Conservation (phyloP, 2,113 vertebrate genomes). For the Oophaga pumilio region DNA sequence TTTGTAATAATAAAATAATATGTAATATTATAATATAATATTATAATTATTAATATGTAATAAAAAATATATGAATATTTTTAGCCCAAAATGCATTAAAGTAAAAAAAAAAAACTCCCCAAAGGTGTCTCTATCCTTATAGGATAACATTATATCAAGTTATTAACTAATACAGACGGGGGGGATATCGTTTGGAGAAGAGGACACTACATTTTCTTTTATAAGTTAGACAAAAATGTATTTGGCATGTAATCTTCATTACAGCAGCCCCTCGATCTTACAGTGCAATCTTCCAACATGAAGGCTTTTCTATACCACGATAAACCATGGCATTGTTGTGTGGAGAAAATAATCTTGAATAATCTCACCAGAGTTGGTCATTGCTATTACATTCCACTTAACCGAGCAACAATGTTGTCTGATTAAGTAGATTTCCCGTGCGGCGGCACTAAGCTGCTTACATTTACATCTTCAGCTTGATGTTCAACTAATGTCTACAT, state of each 20-base stretch:
- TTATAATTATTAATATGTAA: too few relatives aligned
- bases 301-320: not conserved
- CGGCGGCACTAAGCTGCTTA: not conserved
- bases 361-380: not conserved
- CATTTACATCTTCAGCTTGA: not conserved
- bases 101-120: too few relatives aligned
- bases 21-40: too few relatives aligned
- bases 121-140: too few relatives aligned
- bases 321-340: not conserved
- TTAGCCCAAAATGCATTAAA: too few relatives aligned
- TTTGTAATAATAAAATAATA: too few relatives aligned
- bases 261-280: not conserved
- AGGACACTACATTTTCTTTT: not conserved
- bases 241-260: not conserved
- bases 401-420: not conserved
- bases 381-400: not conserved
- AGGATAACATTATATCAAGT: not conserved
- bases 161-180: not conserved
- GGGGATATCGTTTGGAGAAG: not conserved
- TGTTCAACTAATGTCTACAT: slow-evolving; percentile 4
- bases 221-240: too few relatives aligned
- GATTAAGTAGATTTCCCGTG: not conserved
- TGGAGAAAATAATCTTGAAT: not conserved
- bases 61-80: too few relatives aligned
- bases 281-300: not conserved